Base-by-base conservation (phyloP, 2,113 vertebrate species). In the Menura novaehollandiae region DNA sequence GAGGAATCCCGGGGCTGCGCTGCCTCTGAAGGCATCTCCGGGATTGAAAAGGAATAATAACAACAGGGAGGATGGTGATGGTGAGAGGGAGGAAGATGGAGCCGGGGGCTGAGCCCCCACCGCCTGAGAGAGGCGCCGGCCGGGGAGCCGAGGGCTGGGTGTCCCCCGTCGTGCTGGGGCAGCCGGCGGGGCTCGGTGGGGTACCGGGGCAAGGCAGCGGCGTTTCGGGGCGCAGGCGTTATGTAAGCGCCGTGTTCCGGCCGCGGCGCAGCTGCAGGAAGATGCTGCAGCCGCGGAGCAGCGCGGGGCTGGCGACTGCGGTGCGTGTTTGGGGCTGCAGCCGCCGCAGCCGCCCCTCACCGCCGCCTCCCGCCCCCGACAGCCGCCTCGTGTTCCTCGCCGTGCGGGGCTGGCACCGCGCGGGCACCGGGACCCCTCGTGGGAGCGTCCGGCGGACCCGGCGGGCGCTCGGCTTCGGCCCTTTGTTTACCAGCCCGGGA, bases 301-400 rank as follows among this genome's bases (percentile, higher is more conserved):
- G 94, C 72, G 94, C 95, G 78, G 92, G 84, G 87, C 35, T 72
- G 92, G 52, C 49, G 89, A 92, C 93, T 95, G 94, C 92, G 85
- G 44, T 62, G 88, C 56, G 85, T 0, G 69, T 62, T 84, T 15
- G 91, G 94, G 91, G 96, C 85, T 60, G 92, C 77, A 7, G 88
- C 85, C 43, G 85, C 82, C 27, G 80, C 60, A 67, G 77, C 74
- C 69, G 83, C 89, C 81, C 76, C 69, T 18, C 71, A 3, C 59
- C 81, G 17, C 79, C 33, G 33, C 79, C 44, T 23, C 10, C 9
- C 14, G 22, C 22, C 39, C 43, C 44, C 17, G 35, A 16, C 83
- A 3, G 71, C 60, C 30, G 18, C 79, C 44, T 4, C 55, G 24
- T 0, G 2, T 33, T 63, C 64, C 49, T 47, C 49, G 60, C 35